phyloP scores from a whole-genome alignment of 2,888 invertebrate species.

The Acronicta psi region DNA sequence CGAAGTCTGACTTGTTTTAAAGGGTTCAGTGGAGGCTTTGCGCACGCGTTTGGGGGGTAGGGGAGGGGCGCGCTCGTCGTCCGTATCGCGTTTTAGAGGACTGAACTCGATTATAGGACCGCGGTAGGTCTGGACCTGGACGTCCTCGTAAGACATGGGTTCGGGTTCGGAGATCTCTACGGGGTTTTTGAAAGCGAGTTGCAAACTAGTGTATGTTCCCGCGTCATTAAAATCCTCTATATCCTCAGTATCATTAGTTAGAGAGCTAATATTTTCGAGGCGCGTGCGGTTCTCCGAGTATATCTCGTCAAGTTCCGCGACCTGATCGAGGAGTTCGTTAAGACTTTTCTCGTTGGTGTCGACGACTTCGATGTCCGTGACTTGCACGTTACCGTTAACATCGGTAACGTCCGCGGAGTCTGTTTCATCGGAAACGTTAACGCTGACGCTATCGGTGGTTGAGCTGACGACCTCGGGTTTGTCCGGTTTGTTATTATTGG shows the following conservation, averaged over 20 bases:
- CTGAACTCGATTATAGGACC: slow-evolving; percentile 88
- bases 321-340: slow-evolving; percentile 93
- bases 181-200: slow-evolving; percentile 95
- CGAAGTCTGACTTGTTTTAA: slow-evolving; percentile 82
- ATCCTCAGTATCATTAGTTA: slow-evolving; percentile 79
- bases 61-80: slow-evolving; percentile 92
- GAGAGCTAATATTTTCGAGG: slow-evolving; percentile 78
- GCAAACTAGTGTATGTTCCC: slow-evolving; percentile 95
- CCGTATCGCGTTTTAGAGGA: slow-evolving; percentile 87
- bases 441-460: slow-evolving; percentile 52
- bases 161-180: slow-evolving; percentile 88
- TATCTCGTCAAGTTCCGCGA: slow-evolving; percentile 94
- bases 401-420: slow-evolving; percentile 58
- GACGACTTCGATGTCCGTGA: slow-evolving; percentile 58
- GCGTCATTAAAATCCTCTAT: slow-evolving; percentile 92
- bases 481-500: slow-evolving; percentile 62
- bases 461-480: slow-evolving; percentile 50
- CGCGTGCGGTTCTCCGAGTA: slow-evolving; percentile 92
- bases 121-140: slow-evolving; percentile 83
- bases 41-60: slow-evolving; percentile 94
- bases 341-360: slow-evolving; percentile 90
- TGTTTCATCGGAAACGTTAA: slow-evolving; percentile 49
- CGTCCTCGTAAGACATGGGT: slow-evolving; percentile 90
- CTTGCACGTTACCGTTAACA: slow-evolving; percentile 62
- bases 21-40: slow-evolving; percentile 81